Evolutionary conservation across 2,113 vertebrate genomes (phyloP).

Genomic region (Hemibagrus wyckioides): DNA sequence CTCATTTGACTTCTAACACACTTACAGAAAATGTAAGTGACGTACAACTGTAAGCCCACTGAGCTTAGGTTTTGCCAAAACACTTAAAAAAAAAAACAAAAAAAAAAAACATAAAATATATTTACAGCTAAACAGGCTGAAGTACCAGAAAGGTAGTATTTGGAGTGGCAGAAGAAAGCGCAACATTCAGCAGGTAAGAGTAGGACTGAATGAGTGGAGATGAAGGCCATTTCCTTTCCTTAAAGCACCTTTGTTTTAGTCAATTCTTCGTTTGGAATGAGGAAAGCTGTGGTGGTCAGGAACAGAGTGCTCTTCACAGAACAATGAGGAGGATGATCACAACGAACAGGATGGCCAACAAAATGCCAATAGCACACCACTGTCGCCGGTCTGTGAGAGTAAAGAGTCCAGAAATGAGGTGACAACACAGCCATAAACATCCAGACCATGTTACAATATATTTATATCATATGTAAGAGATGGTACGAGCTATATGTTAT

Average conservation of each 20-base stretch:
- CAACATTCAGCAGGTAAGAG: constrained; percentile 27
- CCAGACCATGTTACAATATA: neutral
- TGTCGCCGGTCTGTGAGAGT: constrained; percentile 87
- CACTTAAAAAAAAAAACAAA: neutral
- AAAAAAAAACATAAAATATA: neutral
- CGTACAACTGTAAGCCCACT: neutral
- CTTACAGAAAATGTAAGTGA: constrained; percentile 35
- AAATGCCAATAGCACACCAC: constrained; percentile 93
- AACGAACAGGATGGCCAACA: constrained; percentile 85
- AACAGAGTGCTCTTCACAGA: constrained; percentile 69
- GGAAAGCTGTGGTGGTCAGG: neutral
- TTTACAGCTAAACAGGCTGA: constrained; percentile 30
- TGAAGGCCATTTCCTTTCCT: constrained; percentile 29
- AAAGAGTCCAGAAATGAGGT: neutral
- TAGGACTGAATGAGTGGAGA: constrained; percentile 6
- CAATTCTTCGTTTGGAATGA: neutral
- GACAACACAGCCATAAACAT: constrained; percentile 8
- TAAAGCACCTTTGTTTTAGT: constrained; percentile 30
- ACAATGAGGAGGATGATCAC: constrained; percentile 87
- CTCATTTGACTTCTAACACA: neutral
- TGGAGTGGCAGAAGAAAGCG: constrained; percentile 20
- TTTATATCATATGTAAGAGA: too few species aligned
- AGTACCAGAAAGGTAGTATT: constrained; percentile 10
- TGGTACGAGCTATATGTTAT: too few species aligned
- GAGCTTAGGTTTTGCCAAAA: neutral